These are phyloP conservation scores for Drosophila austrosaltans DNA, from an alignment of 2,888 invertebrate species.

Conservation along the genomic window DNA sequence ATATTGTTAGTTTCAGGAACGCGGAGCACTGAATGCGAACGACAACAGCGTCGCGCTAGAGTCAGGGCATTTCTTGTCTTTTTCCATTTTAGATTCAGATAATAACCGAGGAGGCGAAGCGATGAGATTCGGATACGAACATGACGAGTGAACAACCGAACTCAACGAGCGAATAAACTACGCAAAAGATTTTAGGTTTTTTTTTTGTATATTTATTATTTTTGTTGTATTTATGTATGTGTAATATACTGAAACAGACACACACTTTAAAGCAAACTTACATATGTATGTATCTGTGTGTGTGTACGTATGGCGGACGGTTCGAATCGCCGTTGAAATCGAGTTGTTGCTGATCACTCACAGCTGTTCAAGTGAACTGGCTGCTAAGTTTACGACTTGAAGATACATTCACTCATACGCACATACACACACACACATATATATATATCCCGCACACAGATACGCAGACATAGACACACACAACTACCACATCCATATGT, in stretches of 20 bases:
- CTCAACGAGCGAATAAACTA: slow-evolving; percentile 60
- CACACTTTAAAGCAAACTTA: slow-evolving; percentile 35
- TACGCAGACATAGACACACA: slow-evolving; percentile 5
- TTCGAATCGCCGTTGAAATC: slow-evolving; percentile 57
- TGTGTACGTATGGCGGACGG: slow-evolving; percentile 21
- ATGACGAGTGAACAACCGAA: slow-evolving; percentile 38
- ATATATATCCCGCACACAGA: slow-evolving; percentile 17
- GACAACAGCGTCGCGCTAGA: slow-evolving; percentile 47
- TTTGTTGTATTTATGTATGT: slow-evolving; percentile 36
- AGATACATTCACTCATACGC: slow-evolving; percentile 38
- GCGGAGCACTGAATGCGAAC: slow-evolving; percentile 24
- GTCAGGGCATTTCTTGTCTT: slow-evolving; percentile 64
- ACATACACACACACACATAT: slow-evolving; percentile 29
- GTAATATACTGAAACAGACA: slow-evolving; percentile 33
- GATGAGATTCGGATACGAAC: slow-evolving; percentile 40
- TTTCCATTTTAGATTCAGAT: slow-evolving; percentile 40
- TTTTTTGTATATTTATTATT: slow-evolving; percentile 43
- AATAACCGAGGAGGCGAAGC: slow-evolving; percentile 40
- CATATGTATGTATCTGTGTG: slow-evolving; percentile 4
- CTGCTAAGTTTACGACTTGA: slow-evolving; percentile 65
- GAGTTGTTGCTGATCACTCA: slow-evolving; percentile 68
- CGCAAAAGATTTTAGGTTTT: slow-evolving; percentile 68
- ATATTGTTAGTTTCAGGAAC: slow-evolving; percentile 23
- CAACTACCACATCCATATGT: slow-evolving; percentile 32
- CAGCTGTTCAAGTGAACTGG: slow-evolving; percentile 74